These are phyloP conservation scores for Macrosteles quadrilineatus DNA, from an alignment of 1,140 invertebrate genomes.

Conservation along the genomic window DNA sequence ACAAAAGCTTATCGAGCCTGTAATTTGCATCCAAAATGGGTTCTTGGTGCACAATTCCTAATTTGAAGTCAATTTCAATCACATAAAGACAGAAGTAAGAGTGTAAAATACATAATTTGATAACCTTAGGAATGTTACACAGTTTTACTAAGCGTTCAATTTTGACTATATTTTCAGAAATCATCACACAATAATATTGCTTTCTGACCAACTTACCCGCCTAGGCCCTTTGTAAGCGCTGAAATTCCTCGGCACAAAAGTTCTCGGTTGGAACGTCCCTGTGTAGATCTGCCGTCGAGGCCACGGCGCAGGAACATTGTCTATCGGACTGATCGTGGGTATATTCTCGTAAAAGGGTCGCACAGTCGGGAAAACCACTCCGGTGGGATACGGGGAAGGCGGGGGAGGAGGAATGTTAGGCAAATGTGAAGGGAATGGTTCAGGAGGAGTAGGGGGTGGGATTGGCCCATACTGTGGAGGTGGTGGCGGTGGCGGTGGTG, in stretches of 20 bases:
- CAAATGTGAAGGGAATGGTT: background rate
- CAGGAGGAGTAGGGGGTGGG: background rate
- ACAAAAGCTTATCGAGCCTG: no score
- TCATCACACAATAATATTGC: no score
- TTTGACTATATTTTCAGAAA: no score
- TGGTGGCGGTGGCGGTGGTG: background rate
- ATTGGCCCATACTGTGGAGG: background rate
- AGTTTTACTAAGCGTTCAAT: no score
- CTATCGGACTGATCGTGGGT: background rate
- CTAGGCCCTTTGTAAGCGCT: constrained; percentile 7
- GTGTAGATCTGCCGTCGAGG: background rate
- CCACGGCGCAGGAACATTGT: background rate
- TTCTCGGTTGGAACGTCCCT: background rate
- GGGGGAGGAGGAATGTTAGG: background rate
- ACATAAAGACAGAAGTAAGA: no score
- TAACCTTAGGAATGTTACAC: no score
- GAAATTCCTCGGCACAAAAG: background rate
- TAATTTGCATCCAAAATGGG: no score
- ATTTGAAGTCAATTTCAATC: no score
- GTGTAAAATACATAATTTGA: no score
- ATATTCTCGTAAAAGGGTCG: background rate
- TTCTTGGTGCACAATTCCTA: no score
- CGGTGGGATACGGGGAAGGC: background rate
- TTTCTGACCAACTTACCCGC: background rate
- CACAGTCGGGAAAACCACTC: background rate